Percentiles rank a stretch among this genome's conserved stretches.
phyloP scores from a whole-genome alignment of 2,113 vertebrate species.

The Cyprinodon tularosa region DNA sequence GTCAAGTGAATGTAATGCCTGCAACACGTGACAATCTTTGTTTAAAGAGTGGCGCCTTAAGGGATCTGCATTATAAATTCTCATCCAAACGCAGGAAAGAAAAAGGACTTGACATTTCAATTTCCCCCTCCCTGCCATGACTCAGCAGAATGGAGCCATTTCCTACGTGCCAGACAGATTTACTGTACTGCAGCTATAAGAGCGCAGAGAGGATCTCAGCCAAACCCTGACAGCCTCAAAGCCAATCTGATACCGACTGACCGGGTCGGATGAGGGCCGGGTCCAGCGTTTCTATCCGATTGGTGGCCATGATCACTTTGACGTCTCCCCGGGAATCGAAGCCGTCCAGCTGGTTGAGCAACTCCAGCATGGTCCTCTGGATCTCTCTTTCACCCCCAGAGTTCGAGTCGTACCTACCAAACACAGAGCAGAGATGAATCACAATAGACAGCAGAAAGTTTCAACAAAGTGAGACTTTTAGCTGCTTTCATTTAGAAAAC shows the following conservation, averaged over 20 bases:
- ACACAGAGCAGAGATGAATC: neutral
- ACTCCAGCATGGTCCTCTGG: constrained; percentile 96
- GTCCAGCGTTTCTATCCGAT: constrained; percentile 96
- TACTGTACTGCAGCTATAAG: neutral
- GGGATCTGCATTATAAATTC: neutral
- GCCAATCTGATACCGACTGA: constrained; percentile 46
- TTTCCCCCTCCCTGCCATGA: constrained; percentile 21
- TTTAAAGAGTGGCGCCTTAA: neutral
- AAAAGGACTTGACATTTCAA: constrained; percentile 10
- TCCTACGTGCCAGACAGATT: constrained; percentile 10
- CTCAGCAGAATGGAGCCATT: constrained; percentile 18
- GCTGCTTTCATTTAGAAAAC: too few relatives aligned
- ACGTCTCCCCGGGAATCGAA: constrained; percentile 97
- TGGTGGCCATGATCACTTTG: constrained; percentile 99
- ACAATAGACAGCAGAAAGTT: neutral
- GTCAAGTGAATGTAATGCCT: neutral
- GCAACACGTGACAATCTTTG: neutral
- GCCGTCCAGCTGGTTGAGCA: constrained; percentile 95
- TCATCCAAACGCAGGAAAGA: neutral
- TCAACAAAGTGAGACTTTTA: too few relatives aligned
- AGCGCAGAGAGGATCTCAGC: neutral
- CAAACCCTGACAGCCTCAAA: neutral
- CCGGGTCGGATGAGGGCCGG: constrained; percentile 97
- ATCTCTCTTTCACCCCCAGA: constrained; percentile 97
- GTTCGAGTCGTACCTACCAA: constrained; percentile 92